These are phyloP conservation scores for Chionodraco myersi DNA, from an alignment of 2,113 vertebrate genomes.

Conservation along the genomic window DNA sequence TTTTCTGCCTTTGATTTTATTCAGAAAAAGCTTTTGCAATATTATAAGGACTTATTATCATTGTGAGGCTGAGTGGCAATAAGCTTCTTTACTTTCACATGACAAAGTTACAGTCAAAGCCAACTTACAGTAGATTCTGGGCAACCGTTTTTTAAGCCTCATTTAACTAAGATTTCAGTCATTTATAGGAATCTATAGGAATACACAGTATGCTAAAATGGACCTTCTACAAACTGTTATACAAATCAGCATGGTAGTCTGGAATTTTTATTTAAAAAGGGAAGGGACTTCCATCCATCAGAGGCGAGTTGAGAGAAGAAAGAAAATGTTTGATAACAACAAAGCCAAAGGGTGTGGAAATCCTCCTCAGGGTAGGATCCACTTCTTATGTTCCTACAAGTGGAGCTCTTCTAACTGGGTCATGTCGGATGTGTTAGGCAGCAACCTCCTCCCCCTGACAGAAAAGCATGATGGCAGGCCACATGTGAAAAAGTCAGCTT, in stretches of 20 bases:
- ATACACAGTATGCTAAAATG: background rate
- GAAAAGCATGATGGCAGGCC: conserved; percentile 36
- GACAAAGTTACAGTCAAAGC: conserved; percentile 43
- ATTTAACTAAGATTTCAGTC: background rate
- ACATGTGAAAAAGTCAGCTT: conserved; percentile 45
- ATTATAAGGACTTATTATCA: conserved; percentile 56
- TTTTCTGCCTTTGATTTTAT: conserved; percentile 1
- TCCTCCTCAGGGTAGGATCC: conserved; percentile 63
- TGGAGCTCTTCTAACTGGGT: conserved; percentile 72
- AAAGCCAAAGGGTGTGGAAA: conserved; percentile 57
- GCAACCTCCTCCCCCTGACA: conserved; percentile 52
- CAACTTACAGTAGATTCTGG: conserved; percentile 19
- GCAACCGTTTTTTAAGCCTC: conserved; percentile 3
- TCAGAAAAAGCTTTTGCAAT: conserved; percentile 3
- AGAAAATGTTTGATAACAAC: conserved; percentile 40
- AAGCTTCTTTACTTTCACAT: conserved; percentile 61
- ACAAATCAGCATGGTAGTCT: conserved; percentile 10
- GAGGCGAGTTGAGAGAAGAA: conserved; percentile 22
- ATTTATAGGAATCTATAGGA: background rate
- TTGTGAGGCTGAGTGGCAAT: conserved; percentile 27
- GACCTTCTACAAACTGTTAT: background rate
- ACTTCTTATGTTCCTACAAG: conserved; percentile 60
- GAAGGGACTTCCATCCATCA: conserved; percentile 22
- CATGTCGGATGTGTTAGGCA: conserved; percentile 70
- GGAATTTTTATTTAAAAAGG: conserved; percentile 43